phyloP scores from a whole-genome alignment of 2,888 invertebrate genomes.

The Coenonympha glycerion region DNA sequence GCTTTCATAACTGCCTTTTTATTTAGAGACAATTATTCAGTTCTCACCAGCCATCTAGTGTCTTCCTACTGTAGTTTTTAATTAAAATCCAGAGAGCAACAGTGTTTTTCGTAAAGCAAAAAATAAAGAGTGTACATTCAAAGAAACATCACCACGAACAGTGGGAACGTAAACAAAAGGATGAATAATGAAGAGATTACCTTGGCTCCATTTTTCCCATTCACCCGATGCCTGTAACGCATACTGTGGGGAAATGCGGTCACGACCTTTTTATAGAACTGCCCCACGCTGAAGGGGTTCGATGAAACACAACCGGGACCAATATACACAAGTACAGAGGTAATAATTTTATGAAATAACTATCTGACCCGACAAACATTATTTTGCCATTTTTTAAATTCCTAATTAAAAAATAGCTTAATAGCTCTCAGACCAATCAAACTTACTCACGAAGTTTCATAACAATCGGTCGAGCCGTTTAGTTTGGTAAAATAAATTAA shows the following conservation, averaged over 20 bases:
- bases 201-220: constrained; percentile 22
- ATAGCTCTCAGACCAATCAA: no score
- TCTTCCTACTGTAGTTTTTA: constrained; percentile 1
- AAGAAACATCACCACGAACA: constrained; percentile 19
- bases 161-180: constrained; percentile 23
- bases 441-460: no score
- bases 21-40: no score
- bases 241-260: constrained; percentile 12
- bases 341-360: no score
- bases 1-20: no score
- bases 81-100: constrained; percentile 10
- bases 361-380: no score
- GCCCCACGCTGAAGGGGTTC: neutral
- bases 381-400: no score
- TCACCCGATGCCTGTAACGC: constrained; percentile 17
- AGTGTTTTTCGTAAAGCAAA: constrained; percentile 8
- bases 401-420: no score
- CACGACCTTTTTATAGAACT: constrained; percentile 9
- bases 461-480: no score
- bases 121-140: constrained; percentile 16
- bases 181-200: constrained; percentile 26
- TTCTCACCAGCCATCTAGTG: neutral
- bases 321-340: neutral
- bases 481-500: no score
- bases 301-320: neutral